Base-by-base conservation (phyloP, 2,113 vertebrate species). In the Cynoglossus semilaevis region DNA sequence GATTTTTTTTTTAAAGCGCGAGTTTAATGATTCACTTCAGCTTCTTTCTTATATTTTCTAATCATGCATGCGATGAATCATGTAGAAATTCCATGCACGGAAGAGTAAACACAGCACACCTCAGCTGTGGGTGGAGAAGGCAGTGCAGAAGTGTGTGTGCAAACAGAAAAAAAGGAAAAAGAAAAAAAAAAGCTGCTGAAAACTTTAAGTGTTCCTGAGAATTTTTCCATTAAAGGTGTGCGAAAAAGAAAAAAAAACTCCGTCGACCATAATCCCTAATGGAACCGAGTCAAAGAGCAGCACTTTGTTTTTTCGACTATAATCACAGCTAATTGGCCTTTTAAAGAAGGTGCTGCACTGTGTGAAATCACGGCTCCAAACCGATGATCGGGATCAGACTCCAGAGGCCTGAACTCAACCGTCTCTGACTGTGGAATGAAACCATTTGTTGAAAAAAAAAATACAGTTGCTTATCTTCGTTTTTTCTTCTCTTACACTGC, bases 301-400 rank as follows among this genome's bases (percentile, higher is more conserved):
- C 72, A 78, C 82, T 76, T 82, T 77, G 74, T 9, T 18, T 19
- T 77, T 79, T 82, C 77, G 58, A 63, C 72, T 74, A 55, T 86
- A 91, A 90, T 91, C 84, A 75, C 73, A 82, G 76, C 79, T 91
- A 91, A 91, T 90, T 89, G 85, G 79, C 73, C 70, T 70, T 83
- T 74, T 56, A 85, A 88, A 78, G 22, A 87, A 90, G 74, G 80
- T 82, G 86, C 88, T 85, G 74, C 84, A 54, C 70, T 67, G 14
- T 69, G 72, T 78, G 79, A 83, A 88, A 79, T 74, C 74, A 85
- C 79, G 77, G 81, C 86, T 79, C 72, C 67, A 58, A 76, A 13
- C 65, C 60, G 69, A 72, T 79, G 76, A 72, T 78, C 44, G 41
- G 76, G 76, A 79, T 29, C 60, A 80, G 37, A 77, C 75, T 59